phyloP scores from a whole-genome alignment of 1,140 invertebrate species.

The Philotrypesis tridentata region DNA sequence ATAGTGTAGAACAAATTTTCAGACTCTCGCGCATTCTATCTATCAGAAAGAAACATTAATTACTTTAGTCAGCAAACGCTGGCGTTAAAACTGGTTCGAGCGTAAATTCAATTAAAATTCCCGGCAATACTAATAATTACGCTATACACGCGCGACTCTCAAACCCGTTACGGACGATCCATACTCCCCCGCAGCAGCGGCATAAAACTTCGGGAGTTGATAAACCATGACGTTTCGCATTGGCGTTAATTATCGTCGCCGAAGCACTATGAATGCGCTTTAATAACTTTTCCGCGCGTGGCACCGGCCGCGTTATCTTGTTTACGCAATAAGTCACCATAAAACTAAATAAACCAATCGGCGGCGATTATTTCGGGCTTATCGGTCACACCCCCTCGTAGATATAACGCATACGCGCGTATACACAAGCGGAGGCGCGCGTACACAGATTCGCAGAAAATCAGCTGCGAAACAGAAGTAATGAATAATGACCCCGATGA shows the following conservation, averaged over 20 bases:
- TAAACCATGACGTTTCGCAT: background rate
- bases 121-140: background rate
- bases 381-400: slow-evolving; percentile 1
- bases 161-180: background rate
- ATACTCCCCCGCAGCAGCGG: background rate
- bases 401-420: background rate
- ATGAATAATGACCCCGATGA: slow-evolving; percentile 27
- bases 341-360: slow-evolving; percentile 36
- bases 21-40: no score
- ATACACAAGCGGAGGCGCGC: background rate
- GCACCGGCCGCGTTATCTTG: slow-evolving; percentile 2
- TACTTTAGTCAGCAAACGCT: background rate
- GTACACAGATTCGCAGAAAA: background rate
- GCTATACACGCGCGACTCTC: no score
- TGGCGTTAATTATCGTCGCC: slow-evolving; percentile 20
- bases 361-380: slow-evolving; percentile 25
- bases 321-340: slow-evolving; percentile 23
- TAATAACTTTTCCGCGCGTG: slow-evolving; percentile 6
- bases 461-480: slow-evolving; percentile 21
- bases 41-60: background rate
- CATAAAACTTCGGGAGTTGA: background rate
- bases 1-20: no score
- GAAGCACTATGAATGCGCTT: background rate
- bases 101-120: slow-evolving; percentile 11
- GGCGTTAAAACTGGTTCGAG: background rate